Conservation (phyloP, 92 coral and sea anemone species). For the Porites lobata region DNA sequence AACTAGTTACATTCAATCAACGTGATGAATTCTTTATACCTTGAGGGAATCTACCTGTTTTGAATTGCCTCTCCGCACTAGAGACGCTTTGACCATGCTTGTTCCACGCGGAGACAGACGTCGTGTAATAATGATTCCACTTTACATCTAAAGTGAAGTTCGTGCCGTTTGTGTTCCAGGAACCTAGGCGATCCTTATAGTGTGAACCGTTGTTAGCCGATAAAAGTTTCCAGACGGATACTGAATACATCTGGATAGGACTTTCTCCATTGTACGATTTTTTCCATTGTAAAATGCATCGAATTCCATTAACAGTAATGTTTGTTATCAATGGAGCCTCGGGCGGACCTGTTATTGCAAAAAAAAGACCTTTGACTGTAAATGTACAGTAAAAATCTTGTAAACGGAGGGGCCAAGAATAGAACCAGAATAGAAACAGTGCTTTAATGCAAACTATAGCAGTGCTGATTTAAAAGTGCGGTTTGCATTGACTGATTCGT, state of each 20-base stretch:
- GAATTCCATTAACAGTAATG: slow-evolving; percentile 21
- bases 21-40: neutral
- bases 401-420: too few relatives aligned
- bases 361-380: too few relatives aligned
- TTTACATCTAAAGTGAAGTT: neutral
- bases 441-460: too few relatives aligned
- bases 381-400: too few relatives aligned
- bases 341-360: slow-evolving; percentile 20
- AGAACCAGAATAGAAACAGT: too few relatives aligned
- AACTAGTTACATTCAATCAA: neutral
- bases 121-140: slow-evolving; percentile 28
- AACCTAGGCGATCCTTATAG: neutral
- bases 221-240: slow-evolving; percentile 9
- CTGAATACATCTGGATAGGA: slow-evolving; percentile 13
- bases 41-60: slow-evolving; percentile 25
- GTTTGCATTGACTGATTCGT: too few relatives aligned
- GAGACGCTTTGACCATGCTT: slow-evolving; percentile 12
- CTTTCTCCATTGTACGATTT: slow-evolving; percentile 30
- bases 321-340: slow-evolving; percentile 28
- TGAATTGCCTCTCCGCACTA: neutral
- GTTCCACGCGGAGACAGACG: slow-evolving; percentile 38
- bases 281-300: slow-evolving; percentile 27
- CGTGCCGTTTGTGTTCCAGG: slow-evolving; percentile 20
- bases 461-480: too few relatives aligned
- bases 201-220: neutral